phyloP scores from a whole-genome alignment of 2,888 invertebrate genomes.

The Tachina grossa region DNA sequence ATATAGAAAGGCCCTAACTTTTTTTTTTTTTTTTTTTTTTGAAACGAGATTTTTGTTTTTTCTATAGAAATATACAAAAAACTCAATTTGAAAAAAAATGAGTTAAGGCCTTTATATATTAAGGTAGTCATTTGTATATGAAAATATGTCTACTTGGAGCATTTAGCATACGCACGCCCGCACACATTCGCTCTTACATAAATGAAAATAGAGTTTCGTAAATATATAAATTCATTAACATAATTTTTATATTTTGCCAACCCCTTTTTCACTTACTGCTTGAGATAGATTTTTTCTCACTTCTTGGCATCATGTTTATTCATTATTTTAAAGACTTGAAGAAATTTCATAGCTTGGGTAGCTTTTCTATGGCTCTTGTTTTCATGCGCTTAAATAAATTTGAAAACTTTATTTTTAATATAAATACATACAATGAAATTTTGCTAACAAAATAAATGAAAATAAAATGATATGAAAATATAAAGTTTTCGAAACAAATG shows the following conservation, averaged over 20 bases:
- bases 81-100: no score
- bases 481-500: slow-evolving; percentile 24
- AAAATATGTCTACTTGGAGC: not conserved
- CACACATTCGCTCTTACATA: not conserved
- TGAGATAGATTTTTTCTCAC: not conserved
- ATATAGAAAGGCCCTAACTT: no score
- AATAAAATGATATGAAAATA: slow-evolving; percentile 18
- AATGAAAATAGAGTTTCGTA: slow-evolving; percentile 36
- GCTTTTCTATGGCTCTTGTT: not conserved
- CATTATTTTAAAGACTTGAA: slow-evolving; percentile 31
- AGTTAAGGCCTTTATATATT: no score
- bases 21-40: no score
- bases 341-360: not conserved
- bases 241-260: not conserved
- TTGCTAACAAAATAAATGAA: slow-evolving; percentile 2
- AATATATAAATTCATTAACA: slow-evolving; percentile 38
- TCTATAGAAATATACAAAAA: no score
- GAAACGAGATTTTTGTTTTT: no score
- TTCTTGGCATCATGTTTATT: slow-evolving; percentile 24
- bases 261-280: not conserved
- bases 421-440: slow-evolving; percentile 36
- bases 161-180: not conserved
- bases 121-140: not conserved
- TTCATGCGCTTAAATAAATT: slow-evolving; percentile 17
- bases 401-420: slow-evolving; percentile 34